Evolutionary conservation across 2,888 invertebrate genomes (phyloP).

Genomic region (Epinotia demarniana): DNA sequence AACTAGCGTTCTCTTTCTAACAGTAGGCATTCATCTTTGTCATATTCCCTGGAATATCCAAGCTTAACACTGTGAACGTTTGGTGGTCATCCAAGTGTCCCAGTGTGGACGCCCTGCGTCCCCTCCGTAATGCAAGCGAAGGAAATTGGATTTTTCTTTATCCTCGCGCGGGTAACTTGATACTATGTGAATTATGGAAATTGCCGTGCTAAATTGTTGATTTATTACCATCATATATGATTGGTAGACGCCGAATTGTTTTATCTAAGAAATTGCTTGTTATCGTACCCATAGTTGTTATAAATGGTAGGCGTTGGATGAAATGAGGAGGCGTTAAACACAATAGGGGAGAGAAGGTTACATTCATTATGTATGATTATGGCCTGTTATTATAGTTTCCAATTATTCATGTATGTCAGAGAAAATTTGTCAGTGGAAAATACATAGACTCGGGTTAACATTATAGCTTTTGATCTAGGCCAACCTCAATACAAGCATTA

Average conservation of each 20-base stretch:
- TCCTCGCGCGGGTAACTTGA: conserved; percentile 77
- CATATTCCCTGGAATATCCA: no score
- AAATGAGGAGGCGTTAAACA: neutral
- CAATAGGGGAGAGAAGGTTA: neutral
- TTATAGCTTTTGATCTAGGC: neutral
- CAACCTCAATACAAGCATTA: no score
- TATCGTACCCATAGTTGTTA: conserved; percentile 46
- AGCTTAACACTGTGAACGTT: no score
- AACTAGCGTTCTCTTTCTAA: no score
- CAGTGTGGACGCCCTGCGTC: conserved; percentile 66
- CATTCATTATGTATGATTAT: neutral
- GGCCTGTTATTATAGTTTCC: neutral
- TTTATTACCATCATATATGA: conserved; percentile 72
- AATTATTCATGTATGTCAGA: neutral
- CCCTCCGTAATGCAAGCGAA: conserved; percentile 74
- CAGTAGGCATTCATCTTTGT: no score
- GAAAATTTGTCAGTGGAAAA: neutral
- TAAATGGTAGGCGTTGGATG: conserved; percentile 5
- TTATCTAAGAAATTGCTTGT: conserved; percentile 49
- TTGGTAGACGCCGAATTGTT: conserved; percentile 61
- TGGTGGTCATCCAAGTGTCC: conserved; percentile 7
- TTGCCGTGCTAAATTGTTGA: conserved; percentile 80
- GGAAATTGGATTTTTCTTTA: conserved; percentile 84
- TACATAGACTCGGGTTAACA: neutral
- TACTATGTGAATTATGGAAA: conserved; percentile 84